Percentiles rank a stretch among this genome's conserved stretches.
phyloP scores from a whole-genome alignment of 2,797 vertebrate species.

The Helarctos malayanus region DNA sequence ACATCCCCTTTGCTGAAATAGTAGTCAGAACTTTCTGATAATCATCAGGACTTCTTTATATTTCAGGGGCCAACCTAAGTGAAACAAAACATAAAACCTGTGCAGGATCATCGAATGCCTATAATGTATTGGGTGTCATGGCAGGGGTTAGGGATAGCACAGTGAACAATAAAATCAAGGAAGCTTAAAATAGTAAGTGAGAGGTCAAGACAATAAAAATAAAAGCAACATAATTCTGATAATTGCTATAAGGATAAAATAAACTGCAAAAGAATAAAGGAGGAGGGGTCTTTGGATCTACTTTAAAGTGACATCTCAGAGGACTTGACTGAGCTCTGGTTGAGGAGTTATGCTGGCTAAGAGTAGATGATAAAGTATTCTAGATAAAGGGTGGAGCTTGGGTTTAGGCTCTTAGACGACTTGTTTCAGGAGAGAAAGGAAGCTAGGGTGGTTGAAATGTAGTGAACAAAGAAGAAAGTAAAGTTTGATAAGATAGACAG shows the following conservation, averaged over 20 bases:
- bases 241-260: neutral
- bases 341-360: neutral
- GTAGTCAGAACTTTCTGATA: neutral
- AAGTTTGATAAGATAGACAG: neutral
- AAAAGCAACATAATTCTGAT: neutral
- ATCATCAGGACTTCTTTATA: neutral
- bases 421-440: neutral
- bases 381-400: neutral
- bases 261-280: neutral
- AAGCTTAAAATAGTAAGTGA: neutral
- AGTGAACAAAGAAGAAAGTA: neutral
- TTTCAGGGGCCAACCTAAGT: neutral
- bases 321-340: neutral
- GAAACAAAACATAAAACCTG: neutral
- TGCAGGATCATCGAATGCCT: neutral
- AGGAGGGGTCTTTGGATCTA: neutral
- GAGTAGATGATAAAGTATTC: neutral
- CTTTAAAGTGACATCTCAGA: neutral
- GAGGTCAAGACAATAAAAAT: neutral
- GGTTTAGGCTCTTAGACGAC: neutral
- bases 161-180: conserved; percentile 17
- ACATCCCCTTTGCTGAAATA: neutral
- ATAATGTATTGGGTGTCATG: neutral
- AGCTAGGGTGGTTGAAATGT: neutral
- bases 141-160: neutral